Evolutionary conservation across 2,797 vertebrate species (phyloP).

Genomic region (Neopelma chrysocephalum): DNA sequence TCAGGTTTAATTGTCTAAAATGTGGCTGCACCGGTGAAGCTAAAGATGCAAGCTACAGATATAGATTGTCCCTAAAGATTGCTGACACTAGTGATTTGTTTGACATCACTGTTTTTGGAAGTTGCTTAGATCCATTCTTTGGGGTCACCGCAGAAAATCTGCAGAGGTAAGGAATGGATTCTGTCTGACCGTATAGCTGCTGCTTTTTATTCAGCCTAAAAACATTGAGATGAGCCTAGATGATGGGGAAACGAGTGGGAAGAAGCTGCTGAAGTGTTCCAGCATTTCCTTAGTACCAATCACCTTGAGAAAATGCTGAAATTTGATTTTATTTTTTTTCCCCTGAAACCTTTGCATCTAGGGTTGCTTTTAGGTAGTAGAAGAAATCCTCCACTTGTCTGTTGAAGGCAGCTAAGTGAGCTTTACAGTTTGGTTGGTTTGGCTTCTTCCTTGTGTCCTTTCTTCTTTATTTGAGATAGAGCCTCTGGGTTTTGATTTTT

Average conservation of each 20-base stretch:
- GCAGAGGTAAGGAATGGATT: slow-evolving; percentile 79
- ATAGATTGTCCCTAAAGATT: slow-evolving; percentile 85
- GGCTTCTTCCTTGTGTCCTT: background rate
- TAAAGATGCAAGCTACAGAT: slow-evolving; percentile 82
- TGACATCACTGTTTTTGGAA: slow-evolving; percentile 89
- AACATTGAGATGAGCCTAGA: background rate
- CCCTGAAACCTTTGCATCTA: background rate
- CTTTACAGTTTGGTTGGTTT: background rate
- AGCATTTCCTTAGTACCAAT: background rate
- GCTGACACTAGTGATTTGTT: slow-evolving; percentile 79
- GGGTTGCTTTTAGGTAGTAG: background rate
- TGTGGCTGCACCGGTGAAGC: slow-evolving; percentile 80
- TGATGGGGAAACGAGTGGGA: background rate
- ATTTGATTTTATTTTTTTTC: background rate
- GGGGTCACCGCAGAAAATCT: slow-evolving; percentile 84
- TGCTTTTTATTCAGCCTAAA: background rate
- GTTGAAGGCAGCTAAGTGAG: background rate
- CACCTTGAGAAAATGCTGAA: background rate
- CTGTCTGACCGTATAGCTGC: background rate
- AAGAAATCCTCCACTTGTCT: background rate
- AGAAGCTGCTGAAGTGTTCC: background rate
- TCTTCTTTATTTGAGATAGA: background rate
- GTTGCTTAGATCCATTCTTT: slow-evolving; percentile 88
- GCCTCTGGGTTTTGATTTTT: background rate
- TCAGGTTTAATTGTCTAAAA: slow-evolving; percentile 83